Percentiles rank a stretch among this genome's conserved stretches.
Conservation (phyloP, 64 coral and sea anemone genomes). For the Montipora cactus region DNA sequence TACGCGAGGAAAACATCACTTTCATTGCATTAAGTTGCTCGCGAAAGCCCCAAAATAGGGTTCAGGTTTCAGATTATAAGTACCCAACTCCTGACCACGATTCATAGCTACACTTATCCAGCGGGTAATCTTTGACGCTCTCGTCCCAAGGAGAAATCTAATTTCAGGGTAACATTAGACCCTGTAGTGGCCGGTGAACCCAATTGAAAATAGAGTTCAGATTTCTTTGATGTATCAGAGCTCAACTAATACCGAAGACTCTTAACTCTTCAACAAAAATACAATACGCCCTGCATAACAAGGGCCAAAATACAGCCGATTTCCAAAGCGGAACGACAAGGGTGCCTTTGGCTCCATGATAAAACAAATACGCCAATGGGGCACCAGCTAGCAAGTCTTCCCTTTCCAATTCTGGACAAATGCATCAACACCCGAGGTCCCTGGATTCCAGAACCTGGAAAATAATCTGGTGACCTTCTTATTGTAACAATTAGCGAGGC, state of each 20-base stretch:
- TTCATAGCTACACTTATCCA: too few species aligned
- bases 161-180: too few species aligned
- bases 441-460: too few species aligned
- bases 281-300: slow-evolving; percentile 9
- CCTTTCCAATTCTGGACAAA: neutral
- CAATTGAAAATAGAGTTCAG: too few species aligned
- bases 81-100: neutral
- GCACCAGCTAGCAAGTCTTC: slow-evolving; percentile 30
- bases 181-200: too few species aligned
- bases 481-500: slow-evolving; percentile 1
- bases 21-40: too few species aligned
- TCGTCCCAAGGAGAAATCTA: too few species aligned
- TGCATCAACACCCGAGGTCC: neutral
- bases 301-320: slow-evolving; percentile 59
- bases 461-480: neutral
- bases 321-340: slow-evolving; percentile 52
- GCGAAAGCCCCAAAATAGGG: neutral
- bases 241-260: too few species aligned
- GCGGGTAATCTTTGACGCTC: too few species aligned
- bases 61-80: neutral
- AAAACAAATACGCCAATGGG: neutral
- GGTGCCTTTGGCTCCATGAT: neutral
- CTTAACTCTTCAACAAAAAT: neutral
- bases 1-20: too few species aligned
- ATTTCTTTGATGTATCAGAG: too few species aligned